phyloP scores from a whole-genome alignment of 2,888 invertebrate genomes.

The Yponomeuta cagnagella region DNA sequence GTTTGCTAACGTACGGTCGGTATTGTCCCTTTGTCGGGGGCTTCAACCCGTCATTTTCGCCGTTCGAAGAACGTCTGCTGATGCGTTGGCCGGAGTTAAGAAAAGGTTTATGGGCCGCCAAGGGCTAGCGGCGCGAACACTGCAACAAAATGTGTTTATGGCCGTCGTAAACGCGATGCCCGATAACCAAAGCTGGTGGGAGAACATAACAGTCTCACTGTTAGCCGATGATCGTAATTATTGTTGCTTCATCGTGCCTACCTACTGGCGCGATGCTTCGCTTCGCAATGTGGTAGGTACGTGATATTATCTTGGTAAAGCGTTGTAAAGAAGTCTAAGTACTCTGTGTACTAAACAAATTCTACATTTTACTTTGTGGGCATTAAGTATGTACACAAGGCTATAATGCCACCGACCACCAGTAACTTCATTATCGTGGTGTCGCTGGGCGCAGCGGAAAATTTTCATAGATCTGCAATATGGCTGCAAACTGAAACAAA shows the following conservation, averaged over 20 bases:
- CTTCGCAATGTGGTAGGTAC: neutral
- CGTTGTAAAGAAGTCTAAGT: neutral
- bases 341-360: neutral
- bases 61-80: conserved; percentile 29
- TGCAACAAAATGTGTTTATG: conserved; percentile 57
- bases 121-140: conserved; percentile 42
- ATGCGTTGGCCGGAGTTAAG: conserved; percentile 36
- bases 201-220: conserved; percentile 10
- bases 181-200: conserved; percentile 2
- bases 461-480: too few species aligned
- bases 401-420: neutral
- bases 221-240: conserved; percentile 14
- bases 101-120: conserved; percentile 60
- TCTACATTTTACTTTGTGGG: neutral
- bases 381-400: neutral
- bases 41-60: conserved; percentile 53
- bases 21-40: conserved; percentile 43
- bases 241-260: neutral
- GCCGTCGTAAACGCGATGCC: conserved; percentile 41
- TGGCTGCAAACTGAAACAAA: too few species aligned
- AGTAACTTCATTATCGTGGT: too few species aligned
- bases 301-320: neutral
- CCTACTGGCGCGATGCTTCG: neutral
- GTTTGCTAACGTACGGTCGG: conserved; percentile 50
- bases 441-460: too few species aligned